Evolutionary conservation across 2,113 vertebrate species (phyloP).

Genomic region (Solea senegalensis): DNA sequence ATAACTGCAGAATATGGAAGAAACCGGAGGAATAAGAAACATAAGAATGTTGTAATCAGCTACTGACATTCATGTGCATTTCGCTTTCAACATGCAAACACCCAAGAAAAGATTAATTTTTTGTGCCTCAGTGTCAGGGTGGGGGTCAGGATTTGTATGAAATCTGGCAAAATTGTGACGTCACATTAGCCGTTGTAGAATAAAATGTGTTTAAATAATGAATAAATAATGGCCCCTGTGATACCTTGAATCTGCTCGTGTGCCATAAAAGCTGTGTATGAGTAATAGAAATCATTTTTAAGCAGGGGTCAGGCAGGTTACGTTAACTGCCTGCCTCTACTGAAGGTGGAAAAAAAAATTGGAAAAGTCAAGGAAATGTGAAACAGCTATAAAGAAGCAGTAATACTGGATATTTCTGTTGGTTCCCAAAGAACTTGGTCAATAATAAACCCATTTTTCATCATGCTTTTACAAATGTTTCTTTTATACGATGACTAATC

Average conservation of each 20-base stretch:
- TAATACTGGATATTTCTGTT: too few species aligned
- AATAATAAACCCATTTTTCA: too few species aligned
- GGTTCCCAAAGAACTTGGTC: too few species aligned
- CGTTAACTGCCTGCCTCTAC: neutral
- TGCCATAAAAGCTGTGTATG: neutral
- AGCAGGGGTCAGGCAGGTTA: neutral
- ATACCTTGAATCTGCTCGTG: neutral
- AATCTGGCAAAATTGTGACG: neutral
- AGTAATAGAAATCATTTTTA: neutral
- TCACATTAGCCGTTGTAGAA: too few species aligned
- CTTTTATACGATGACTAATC: too few species aligned
- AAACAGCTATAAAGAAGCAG: neutral
- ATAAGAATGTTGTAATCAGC: slow-evolving; percentile 29
- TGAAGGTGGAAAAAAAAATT: neutral
- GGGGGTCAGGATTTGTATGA: neutral
- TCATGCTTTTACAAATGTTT: too few species aligned
- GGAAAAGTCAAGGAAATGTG: slow-evolving; percentile 7
- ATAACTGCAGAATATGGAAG: slow-evolving; percentile 18
- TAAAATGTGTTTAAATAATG: neutral
- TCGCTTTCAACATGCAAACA: neutral
- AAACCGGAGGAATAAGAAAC: slow-evolving; percentile 27
- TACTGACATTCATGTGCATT: slow-evolving; percentile 3
- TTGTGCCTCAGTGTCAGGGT: neutral
- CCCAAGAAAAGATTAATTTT: neutral
- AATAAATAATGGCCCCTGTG: neutral